Base-by-base conservation (phyloP, 2,888 invertebrate genomes). In the Cephus rjabovi region DNA sequence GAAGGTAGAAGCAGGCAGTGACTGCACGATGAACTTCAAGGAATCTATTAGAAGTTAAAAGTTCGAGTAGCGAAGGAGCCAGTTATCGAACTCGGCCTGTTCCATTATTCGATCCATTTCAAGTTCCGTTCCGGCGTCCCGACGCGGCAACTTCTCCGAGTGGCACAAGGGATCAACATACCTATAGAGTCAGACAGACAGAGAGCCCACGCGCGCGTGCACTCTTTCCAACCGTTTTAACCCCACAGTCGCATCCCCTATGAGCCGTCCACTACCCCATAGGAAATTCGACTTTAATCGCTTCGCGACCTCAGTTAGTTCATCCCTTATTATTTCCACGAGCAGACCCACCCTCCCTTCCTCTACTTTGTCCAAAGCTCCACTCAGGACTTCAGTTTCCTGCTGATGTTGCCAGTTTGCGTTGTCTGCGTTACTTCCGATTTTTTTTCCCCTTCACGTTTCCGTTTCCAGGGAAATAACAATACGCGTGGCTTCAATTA, bases 81-180 rank as follows among this genome's bases (percentile, higher is more conserved):
- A 81, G 83, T 79, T 81, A 81, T 80, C 80, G 79, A 82, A 81
- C 81, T 79, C 80, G 80, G 81, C 83, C 83, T 79, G 78, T 82
- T 82, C 81, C 81, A 79, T 83, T 84, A 83, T 86, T 86, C 84
- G 83, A 85, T 83, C 84, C 81, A 83, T 84, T 84, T 85, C 84
- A 84, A 86, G 85, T 85, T 84, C 82, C 83, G 81, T 83, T 82
- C 82, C 79, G 80, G 80, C 83, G 56, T 56, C 23, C 56, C 56
- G 23, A 56, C 56, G 56, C 56, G 56, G 23, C 56, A 56, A 56
- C 56, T 56, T 56, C 56, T 23, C 56, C 15, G 2, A 56, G 56
- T 56, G 56, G 56, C 56, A 56, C 56, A 9, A 23, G 56, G 56
- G 56, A 56, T 56, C 56, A 56, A 56, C 23, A 1, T 56, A 56